phyloP scores from a whole-genome alignment of 2,888 invertebrate genomes.

The Oasisia sp. region DNA sequence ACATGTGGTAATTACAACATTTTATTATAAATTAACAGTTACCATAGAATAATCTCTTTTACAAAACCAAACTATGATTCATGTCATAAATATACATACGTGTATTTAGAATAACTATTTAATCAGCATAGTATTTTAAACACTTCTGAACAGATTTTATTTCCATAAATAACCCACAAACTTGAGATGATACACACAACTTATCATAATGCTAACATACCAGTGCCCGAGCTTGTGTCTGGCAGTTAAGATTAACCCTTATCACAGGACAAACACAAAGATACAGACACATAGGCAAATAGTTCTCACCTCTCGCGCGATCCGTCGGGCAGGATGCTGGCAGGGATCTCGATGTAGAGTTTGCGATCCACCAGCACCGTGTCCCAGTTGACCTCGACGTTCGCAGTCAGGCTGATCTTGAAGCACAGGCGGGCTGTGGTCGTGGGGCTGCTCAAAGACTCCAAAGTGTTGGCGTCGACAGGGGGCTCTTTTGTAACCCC shows the following conservation, averaged over 20 bases:
- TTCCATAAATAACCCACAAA: no score
- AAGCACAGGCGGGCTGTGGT: slow-evolving; percentile 58
- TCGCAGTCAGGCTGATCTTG: slow-evolving; percentile 36
- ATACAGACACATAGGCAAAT: slow-evolving; percentile 30
- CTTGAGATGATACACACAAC: no score
- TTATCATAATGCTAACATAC: no score
- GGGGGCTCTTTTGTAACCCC: slow-evolving; percentile 78
- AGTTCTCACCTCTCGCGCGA: slow-evolving; percentile 83
- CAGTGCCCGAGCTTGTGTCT: background rate
- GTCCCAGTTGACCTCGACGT: slow-evolving; percentile 82
- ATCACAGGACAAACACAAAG: background rate
- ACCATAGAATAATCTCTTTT: no score
- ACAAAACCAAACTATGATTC: no score
- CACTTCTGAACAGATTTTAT: no score
- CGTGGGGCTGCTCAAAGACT: slow-evolving; percentile 46
- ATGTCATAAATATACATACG: no score
- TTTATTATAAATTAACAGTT: no score
- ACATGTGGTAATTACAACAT: no score
- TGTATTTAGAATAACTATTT: no score
- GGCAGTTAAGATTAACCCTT: no score
- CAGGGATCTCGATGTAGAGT: slow-evolving; percentile 90
- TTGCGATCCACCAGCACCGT: slow-evolving; percentile 79
- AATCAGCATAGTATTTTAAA: no score
- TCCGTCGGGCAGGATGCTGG: slow-evolving; percentile 85
- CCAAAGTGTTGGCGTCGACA: slow-evolving; percentile 63